These are phyloP conservation scores for Xanthostigma xanthostigma DNA, from an alignment of 2,888 invertebrate genomes.

Conservation along the genomic window DNA sequence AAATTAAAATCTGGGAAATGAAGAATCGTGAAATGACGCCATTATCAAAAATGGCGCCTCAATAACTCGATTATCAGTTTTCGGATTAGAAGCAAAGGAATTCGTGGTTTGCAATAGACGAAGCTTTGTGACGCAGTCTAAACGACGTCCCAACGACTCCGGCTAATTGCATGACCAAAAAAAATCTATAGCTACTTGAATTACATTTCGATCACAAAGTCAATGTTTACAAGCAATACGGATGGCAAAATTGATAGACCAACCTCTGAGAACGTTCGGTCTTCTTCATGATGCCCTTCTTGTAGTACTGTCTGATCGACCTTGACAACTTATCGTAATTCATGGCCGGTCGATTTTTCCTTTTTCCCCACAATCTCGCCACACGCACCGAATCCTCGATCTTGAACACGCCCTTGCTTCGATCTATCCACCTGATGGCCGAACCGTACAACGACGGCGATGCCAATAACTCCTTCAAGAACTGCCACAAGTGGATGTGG, in stretches of 20 bases:
- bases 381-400: constrained; percentile 97
- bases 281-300: constrained; percentile 99
- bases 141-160: too few species aligned
- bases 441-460: constrained; percentile 80
- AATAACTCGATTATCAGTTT: too few species aligned
- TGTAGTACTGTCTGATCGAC: constrained; percentile 96
- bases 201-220: too few species aligned
- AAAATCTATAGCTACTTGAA: too few species aligned
- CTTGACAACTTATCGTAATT: constrained; percentile 98
- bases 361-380: constrained; percentile 93
- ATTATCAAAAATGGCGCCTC: too few species aligned
- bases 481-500: constrained; percentile 98
- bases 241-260: constrained; percentile 97
- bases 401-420: constrained; percentile 90
- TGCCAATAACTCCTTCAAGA: constrained; percentile 85
- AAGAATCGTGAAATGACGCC: too few species aligned
- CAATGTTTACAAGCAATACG: constrained; percentile 60
- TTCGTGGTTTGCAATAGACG: too few species aligned
- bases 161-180: too few species aligned
- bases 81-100: too few species aligned
- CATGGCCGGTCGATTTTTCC: constrained; percentile 98
- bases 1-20: too few species aligned
- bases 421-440: constrained; percentile 95
- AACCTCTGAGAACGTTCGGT: constrained; percentile 94
- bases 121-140: too few species aligned